A percentile compares a stretch with the other conserved stretches of the same genome.
Conservation (phyloP, 2,888 invertebrate genomes). For the Stenoptilia bipunctidactyla region DNA sequence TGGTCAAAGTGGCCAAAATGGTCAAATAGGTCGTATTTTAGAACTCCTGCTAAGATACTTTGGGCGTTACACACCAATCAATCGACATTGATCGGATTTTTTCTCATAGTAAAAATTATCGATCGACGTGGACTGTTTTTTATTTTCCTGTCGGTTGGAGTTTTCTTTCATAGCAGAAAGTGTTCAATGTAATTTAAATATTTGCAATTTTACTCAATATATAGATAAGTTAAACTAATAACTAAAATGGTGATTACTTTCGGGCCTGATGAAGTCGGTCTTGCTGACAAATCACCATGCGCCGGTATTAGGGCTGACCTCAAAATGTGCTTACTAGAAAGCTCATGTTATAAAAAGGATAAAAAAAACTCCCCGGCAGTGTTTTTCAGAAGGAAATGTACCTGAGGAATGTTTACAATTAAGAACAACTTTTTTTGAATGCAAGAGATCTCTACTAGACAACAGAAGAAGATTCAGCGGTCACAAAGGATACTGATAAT, state of each 20-base stretch:
- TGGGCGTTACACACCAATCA: too few species aligned
- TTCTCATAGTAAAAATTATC: too few species aligned
- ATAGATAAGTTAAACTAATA: too few species aligned
- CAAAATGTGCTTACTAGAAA: slow-evolving; percentile 86
- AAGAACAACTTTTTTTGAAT: slow-evolving; percentile 87
- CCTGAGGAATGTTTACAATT: slow-evolving; percentile 82
- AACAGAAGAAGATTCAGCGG: slow-evolving; percentile 85
- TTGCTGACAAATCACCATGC: slow-evolving; percentile 81
- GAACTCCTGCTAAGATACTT: too few species aligned
- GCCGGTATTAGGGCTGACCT: slow-evolving; percentile 86
- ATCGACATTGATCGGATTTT: too few species aligned
- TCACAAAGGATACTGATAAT: slow-evolving; percentile 82
- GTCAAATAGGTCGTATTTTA: too few species aligned
- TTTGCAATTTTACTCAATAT: too few species aligned
- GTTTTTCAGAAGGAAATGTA: slow-evolving; percentile 76
- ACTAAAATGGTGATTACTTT: slow-evolving; percentile 76
- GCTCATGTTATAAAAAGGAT: slow-evolving; percentile 88
- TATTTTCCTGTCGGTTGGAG: too few species aligned
- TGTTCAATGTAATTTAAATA: too few species aligned
- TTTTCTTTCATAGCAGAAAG: too few species aligned
- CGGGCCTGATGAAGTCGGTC: slow-evolving; percentile 74
- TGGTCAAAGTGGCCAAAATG: too few species aligned
- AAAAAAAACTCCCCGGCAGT: slow-evolving; percentile 85
- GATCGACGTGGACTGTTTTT: too few species aligned
- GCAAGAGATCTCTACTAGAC: slow-evolving; percentile 89